Conservation (phyloP, 2,797 vertebrate species). For the Sebastes matsubarae region DNA sequence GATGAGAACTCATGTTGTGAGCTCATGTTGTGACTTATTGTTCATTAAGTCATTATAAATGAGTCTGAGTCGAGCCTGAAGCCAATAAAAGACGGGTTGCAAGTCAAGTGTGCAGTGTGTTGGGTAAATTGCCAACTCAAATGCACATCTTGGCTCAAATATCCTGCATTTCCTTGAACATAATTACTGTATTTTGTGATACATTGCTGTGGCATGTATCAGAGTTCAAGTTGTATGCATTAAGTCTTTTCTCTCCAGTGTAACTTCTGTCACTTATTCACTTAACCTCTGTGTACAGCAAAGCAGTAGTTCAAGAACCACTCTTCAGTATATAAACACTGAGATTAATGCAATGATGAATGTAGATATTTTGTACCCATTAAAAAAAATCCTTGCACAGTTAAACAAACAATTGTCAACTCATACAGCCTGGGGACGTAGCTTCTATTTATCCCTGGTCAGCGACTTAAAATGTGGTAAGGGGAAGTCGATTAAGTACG, state of each 20-base stretch:
- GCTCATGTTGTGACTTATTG: neutral
- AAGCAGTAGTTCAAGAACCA: neutral
- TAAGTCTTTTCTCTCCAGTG: neutral
- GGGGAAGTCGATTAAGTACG: slow-evolving; percentile 31
- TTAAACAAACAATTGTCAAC: slow-evolving; percentile 5
- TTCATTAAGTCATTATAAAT: neutral
- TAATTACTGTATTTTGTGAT: neutral
- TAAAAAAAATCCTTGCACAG: neutral
- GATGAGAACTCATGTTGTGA: neutral
- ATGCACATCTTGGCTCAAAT: neutral
- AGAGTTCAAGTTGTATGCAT: neutral
- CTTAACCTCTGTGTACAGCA: neutral
- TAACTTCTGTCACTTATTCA: neutral
- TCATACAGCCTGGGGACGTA: neutral
- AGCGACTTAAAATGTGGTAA: slow-evolving; percentile 37
- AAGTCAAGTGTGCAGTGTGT: neutral
- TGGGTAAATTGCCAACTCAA: neutral
- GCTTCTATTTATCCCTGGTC: slow-evolving; percentile 25
- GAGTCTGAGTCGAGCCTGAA: neutral
- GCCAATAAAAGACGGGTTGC: neutral
- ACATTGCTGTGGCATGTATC: neutral
- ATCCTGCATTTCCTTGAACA: neutral
- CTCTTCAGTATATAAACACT: neutral
- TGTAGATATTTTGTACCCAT: neutral
- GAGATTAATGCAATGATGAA: neutral